Evolutionary conservation across 2,113 vertebrate species (phyloP).

Genomic region (Symphodus melops): DNA sequence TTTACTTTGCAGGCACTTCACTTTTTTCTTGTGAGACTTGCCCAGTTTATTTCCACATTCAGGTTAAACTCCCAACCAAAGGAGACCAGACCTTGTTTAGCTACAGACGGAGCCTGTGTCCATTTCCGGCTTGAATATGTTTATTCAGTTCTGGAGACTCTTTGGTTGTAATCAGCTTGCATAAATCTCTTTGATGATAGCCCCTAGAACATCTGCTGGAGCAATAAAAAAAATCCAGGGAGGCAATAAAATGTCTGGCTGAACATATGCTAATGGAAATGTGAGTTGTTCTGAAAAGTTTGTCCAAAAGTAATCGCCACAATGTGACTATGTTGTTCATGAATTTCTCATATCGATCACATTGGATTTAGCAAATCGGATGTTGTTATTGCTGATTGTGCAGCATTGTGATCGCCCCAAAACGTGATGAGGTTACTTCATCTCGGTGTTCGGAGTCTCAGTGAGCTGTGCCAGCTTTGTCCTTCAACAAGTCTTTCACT

Average conservation of each 20-base stretch:
- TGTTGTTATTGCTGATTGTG: conserved; percentile 29
- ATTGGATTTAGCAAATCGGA: conserved; percentile 12
- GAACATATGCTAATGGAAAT: conserved; percentile 72
- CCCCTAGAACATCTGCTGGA: conserved; percentile 78
- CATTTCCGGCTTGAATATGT: conserved; percentile 72
- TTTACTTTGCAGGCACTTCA: neutral
- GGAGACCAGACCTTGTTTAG: conserved; percentile 41
- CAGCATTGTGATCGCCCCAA: conserved; percentile 22
- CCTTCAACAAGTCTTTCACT: conserved; percentile 50
- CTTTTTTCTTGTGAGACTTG: neutral
- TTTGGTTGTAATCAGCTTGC: conserved; percentile 79
- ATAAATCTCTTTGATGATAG: conserved; percentile 85
- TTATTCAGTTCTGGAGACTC: conserved; percentile 77
- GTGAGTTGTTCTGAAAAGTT: conserved; percentile 62
- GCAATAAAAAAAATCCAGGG: conserved; percentile 69
- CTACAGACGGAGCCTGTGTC: conserved; percentile 60
- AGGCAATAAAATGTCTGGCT: conserved; percentile 75
- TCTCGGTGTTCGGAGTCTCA: conserved; percentile 5
- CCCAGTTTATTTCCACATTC: neutral
- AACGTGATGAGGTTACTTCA: conserved; percentile 19
- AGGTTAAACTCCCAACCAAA: conserved; percentile 53
- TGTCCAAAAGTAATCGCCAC: conserved; percentile 53
- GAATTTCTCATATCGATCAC: conserved; percentile 18
- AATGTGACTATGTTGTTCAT: conserved; percentile 31
- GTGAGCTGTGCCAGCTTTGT: conserved; percentile 69